Evolutionary conservation across 2,888 invertebrate genomes (phyloP).

Genomic region (Tuberolachnus salignus): DNA sequence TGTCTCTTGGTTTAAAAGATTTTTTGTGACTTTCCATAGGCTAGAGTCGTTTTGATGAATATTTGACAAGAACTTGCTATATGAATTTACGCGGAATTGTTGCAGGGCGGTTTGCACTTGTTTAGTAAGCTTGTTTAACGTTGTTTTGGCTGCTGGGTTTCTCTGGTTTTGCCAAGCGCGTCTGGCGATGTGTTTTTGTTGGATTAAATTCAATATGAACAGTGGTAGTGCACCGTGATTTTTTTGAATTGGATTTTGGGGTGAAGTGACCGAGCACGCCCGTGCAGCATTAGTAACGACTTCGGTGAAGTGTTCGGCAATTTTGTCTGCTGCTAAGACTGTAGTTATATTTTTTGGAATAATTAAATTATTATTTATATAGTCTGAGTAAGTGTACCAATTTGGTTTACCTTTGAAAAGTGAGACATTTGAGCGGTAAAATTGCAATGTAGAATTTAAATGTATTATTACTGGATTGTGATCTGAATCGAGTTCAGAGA

Average conservation of each 20-base stretch:
- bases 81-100: neutral
- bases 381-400: constrained; percentile 5
- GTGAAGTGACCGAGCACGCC: neutral
- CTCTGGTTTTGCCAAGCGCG: constrained; percentile 34
- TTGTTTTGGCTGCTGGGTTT: constrained; percentile 21
- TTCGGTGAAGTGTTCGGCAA: neutral
- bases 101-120: neutral
- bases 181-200: neutral
- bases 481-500: constrained; percentile 9
- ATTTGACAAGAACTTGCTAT: neutral
- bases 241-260: neutral
- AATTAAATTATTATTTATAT: constrained; percentile 10
- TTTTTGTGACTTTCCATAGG: constrained; percentile 22
- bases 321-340: constrained; percentile 6
- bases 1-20: neutral
- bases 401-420: constrained; percentile 20
- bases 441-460: neutral
- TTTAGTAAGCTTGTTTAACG: constrained; percentile 10
- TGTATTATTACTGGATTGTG: constrained; percentile 5
- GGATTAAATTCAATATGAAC: neutral
- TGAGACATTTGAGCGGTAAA: constrained; percentile 3
- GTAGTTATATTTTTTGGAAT: too few species aligned
- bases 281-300: constrained; percentile 18
- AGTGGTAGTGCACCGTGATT: neutral
- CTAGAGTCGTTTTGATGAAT: neutral